Base-by-base conservation (phyloP, 1,140 invertebrate species). In the Notospermus geniculatus region DNA sequence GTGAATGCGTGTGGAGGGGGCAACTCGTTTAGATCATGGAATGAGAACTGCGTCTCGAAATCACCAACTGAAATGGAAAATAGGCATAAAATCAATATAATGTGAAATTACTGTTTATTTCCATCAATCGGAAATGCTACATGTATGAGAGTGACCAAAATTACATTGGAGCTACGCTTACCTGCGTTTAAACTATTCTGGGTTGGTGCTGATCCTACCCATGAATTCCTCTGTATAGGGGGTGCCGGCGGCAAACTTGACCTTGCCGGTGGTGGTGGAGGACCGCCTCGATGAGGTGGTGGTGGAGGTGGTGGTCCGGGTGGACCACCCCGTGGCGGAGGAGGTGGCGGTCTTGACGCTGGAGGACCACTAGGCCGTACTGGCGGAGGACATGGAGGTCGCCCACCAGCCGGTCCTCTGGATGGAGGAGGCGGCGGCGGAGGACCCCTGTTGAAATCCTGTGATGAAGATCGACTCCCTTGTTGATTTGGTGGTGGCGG, bases 21-120 rank as follows among this genome's bases (percentile, higher is more conserved):
- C n/a, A 50, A 50, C 25, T 50, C 46, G n/a, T 50, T 50, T 27
- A 50, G 5, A 27, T 50, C 46, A 50, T 50, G 46, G 46, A 50
- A 50, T 9, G n/a, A 7, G n/a, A 50, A 50, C 46, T 27, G 46
- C 4, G 5, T 9, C 25, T 50, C 46, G n/a, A 50, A 50, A 50
- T 50, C 46, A 23, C n/a, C 46, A 50, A 50, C n/a, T 27, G 46
- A 50, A 50, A 50, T 7, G 4, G 4, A 50, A 50, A n/a, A 23
- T 50, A 50, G 4, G 4, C 46, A 50, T 5, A 4, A 50, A 50
- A n/a, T n/a, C n/a, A n/a, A n/a, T n/a, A n/a, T n/a, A n/a, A n/a
- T n/a, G n/a, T n/a, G n/a, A n/a, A n/a, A n/a, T n/a, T n/a, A n/a
- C n/a, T n/a, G n/a, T n/a, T n/a, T n/a, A n/a, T n/a, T n/a, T n/a